phyloP scores from a whole-genome alignment of 2,113 vertebrate genomes.

The Probosciger aterrimus region DNA sequence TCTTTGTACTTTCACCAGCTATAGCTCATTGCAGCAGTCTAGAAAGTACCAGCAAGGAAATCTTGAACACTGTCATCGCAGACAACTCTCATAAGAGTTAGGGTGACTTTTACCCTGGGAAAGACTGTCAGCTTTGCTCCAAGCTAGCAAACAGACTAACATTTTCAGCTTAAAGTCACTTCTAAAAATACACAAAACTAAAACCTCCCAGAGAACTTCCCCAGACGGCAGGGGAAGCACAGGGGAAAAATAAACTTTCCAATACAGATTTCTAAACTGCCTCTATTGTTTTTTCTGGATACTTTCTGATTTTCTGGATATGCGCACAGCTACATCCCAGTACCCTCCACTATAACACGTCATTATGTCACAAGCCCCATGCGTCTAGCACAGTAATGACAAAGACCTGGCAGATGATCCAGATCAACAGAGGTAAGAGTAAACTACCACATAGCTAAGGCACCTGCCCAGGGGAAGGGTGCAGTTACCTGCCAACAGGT shows the following conservation, averaged over 20 bases:
- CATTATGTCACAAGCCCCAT: not conserved
- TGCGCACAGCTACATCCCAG: not conserved
- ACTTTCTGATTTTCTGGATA: not conserved
- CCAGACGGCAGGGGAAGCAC: not conserved
- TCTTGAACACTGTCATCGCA: not conserved
- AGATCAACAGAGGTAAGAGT: conserved; percentile 22
- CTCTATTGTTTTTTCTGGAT: not conserved
- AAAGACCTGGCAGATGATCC: conserved; percentile 6
- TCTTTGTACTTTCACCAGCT: not conserved
- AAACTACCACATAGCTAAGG: not conserved
- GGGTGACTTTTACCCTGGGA: not conserved
- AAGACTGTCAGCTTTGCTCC: not conserved
- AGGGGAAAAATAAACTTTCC: not conserved
- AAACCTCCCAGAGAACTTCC: not conserved
- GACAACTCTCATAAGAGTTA: not conserved
- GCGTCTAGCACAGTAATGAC: not conserved
- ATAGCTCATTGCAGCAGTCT: not conserved
- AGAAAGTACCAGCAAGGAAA: not conserved
- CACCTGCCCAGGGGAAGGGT: not conserved
- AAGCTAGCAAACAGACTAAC: not conserved
- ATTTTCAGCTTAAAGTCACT: not conserved
- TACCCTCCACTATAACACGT: not conserved
- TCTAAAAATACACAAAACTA: not conserved
- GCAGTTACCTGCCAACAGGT: not conserved
- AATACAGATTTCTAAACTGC: not conserved